A percentile compares a stretch with the other conserved stretches of the same genome.
phyloP scores from a whole-genome alignment of 1,140 invertebrate species.

The Zaprionus ghesquierei region DNA sequence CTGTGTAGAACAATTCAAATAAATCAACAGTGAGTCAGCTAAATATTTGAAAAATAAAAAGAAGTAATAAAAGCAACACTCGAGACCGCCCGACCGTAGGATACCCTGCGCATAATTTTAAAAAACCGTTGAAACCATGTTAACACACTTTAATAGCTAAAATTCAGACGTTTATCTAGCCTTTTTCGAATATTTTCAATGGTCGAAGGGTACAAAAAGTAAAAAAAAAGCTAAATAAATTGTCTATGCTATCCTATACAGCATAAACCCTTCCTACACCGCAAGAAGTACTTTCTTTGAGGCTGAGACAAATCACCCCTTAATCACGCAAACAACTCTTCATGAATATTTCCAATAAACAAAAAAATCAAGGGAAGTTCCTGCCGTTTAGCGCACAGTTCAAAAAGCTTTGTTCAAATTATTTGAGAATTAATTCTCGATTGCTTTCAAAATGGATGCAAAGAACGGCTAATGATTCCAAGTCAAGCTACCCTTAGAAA shows the following conservation, averaged over 20 bases:
- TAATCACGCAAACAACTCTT: neutral
- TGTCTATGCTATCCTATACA: no score
- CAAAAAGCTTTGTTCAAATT: slow-evolving; percentile 63
- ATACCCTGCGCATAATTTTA: no score
- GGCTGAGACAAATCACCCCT: neutral
- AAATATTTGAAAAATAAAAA: no score
- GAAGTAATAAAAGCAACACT: neutral
- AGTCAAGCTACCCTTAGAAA: neutral
- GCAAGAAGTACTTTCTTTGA: no score
- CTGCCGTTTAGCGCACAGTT: slow-evolving; percentile 44
- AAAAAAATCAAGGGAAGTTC: neutral
- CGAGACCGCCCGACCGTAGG: no score
- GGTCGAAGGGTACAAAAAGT: no score
- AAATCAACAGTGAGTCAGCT: neutral
- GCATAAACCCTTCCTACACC: no score
- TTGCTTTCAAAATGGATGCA: slow-evolving; percentile 52
- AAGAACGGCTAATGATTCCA: slow-evolving; percentile 5
- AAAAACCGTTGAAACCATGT: no score
- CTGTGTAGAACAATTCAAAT: slow-evolving; percentile 84
- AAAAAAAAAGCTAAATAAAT: no score
- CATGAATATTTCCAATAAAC: neutral
- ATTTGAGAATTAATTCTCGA: slow-evolving; percentile 78
- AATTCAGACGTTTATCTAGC: no score
- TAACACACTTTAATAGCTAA: no score
- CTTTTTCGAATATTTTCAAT: no score